Evolutionary conservation across 2,888 invertebrate genomes (phyloP).

Genomic region (Melipona beecheii): DNA sequence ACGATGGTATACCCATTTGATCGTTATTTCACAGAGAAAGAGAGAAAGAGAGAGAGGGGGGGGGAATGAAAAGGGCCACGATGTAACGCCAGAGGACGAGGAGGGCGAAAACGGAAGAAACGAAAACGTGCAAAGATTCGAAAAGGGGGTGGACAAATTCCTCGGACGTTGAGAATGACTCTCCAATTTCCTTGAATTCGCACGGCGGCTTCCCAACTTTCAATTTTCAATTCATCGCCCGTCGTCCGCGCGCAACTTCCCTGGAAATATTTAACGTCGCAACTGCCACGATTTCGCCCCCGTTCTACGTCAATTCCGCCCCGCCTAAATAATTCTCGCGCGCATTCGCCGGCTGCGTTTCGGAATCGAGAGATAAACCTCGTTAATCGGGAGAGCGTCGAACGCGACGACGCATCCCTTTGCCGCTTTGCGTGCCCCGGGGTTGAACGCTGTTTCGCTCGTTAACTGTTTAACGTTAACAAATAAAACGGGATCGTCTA

Average conservation of each 20-base stretch:
- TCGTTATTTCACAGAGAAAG: background rate
- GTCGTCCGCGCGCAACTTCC: slow-evolving; percentile 1
- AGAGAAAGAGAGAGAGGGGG: background rate
- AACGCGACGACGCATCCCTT: background rate
- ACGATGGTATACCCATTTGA: background rate
- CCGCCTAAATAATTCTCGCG: slow-evolving; percentile 1
- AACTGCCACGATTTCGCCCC: background rate
- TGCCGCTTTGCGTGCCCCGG: background rate
- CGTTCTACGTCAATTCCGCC: slow-evolving; percentile 4
- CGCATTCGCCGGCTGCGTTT: background rate
- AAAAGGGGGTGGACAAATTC: slow-evolving; percentile 49
- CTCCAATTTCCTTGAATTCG: slow-evolving; percentile 72
- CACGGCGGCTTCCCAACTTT: slow-evolving; percentile 36
- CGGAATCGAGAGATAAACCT: background rate
- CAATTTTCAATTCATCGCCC: slow-evolving; percentile 56
- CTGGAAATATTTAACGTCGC: slow-evolving; percentile 40
- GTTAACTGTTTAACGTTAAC: too few relatives aligned
- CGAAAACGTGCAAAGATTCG: slow-evolving; percentile 41
- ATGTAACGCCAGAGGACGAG: too few relatives aligned
- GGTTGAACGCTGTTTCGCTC: too few relatives aligned
- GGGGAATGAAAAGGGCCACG: background rate
- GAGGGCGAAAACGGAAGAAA: background rate
- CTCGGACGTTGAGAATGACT: slow-evolving; percentile 64
- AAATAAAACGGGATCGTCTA: too few relatives aligned
- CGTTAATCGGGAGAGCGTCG: background rate